Evolutionary conservation across 1,140 invertebrate species (phyloP).

Genomic region (Ooceraea biroi): DNA sequence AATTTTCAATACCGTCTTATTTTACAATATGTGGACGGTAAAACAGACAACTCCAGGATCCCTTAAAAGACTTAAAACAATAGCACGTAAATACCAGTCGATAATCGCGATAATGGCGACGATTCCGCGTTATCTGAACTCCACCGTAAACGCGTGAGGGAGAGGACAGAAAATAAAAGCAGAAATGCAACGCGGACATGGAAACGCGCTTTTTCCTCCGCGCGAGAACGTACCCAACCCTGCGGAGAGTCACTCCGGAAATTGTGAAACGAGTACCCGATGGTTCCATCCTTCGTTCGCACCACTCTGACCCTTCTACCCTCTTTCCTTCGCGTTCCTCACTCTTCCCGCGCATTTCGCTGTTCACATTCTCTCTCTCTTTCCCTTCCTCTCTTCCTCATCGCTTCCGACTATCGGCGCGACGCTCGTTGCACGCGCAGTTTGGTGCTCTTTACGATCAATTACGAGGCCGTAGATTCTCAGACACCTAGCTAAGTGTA

Average conservation of each 20-base stretch:
- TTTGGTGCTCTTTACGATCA: slow-evolving; percentile 64
- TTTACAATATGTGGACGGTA: too few relatives aligned
- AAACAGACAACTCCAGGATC: too few relatives aligned
- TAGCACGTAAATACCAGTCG: too few relatives aligned
- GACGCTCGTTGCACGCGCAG: slow-evolving; percentile 55
- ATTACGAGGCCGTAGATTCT: slow-evolving; percentile 65
- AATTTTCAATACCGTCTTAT: too few relatives aligned
- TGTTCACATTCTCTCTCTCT: neutral
- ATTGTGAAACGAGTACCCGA: slow-evolving; percentile 51
- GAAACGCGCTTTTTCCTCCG: slow-evolving; percentile 47
- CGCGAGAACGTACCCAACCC: slow-evolving; percentile 26
- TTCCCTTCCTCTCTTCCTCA: slow-evolving; percentile 22
- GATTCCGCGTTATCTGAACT: slow-evolving; percentile 24
- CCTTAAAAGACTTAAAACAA: too few relatives aligned
- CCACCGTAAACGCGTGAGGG: neutral
- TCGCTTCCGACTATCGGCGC: slow-evolving; percentile 42
- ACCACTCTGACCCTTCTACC: too few relatives aligned
- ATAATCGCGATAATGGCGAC: too few relatives aligned
- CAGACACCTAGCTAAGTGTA: slow-evolving; percentile 61
- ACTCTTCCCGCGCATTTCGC: too few relatives aligned
- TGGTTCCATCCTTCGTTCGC: slow-evolving; percentile 15
- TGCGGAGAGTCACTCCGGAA: slow-evolving; percentile 49
- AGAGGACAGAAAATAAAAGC: slow-evolving; percentile 15
- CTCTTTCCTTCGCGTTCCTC: neutral
- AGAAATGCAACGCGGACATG: slow-evolving; percentile 9